These are phyloP conservation scores for Phallusia fumigata DNA, from an alignment of 23 tunicate species.

Conservation along the genomic window DNA sequence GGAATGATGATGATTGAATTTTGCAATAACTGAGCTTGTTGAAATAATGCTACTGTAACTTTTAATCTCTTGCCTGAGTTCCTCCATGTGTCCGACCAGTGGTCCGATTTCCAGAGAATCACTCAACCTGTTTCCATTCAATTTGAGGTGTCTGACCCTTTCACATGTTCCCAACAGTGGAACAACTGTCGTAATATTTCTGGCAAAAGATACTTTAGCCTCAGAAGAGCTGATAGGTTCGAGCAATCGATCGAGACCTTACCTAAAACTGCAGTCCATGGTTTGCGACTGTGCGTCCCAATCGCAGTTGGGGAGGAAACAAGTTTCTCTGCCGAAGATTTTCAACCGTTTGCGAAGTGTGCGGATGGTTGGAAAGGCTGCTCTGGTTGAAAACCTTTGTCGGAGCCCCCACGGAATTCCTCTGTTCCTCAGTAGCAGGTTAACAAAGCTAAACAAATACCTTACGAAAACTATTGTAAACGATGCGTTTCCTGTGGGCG, in stretches of 20 bases:
- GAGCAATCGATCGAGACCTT: too few relatives aligned
- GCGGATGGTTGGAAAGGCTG: conserved; percentile 29
- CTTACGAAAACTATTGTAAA: too few relatives aligned
- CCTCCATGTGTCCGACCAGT: conserved; percentile 33
- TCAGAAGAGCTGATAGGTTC: too few relatives aligned
- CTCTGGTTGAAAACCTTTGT: conserved; percentile 45
- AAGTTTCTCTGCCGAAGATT: conserved; percentile 44
- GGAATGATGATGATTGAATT: too few relatives aligned
- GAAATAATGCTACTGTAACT: not conserved
- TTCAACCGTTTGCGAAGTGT: conserved; percentile 14
- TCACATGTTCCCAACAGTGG: conserved; percentile 54
- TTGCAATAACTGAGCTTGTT: too few relatives aligned
- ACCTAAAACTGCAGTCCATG: conserved; percentile 88
- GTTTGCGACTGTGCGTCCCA: conserved; percentile 62
- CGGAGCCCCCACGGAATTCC: conserved; percentile 56
- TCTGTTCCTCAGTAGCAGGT: conserved; percentile 50
- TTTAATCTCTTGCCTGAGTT: conserved; percentile 36
- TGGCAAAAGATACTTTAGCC: not conserved
- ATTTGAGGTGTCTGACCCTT: conserved; percentile 55
- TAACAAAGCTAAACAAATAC: conserved; percentile 40
- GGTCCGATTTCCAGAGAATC: conserved; percentile 50
- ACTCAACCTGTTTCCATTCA: conserved; percentile 61
- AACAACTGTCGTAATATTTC: conserved; percentile 31
- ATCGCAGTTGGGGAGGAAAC: conserved; percentile 43
- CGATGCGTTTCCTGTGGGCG: not conserved